Evolutionary conservation across 2,113 vertebrate species (phyloP).

Genomic region (Sebastes schlegelii): DNA sequence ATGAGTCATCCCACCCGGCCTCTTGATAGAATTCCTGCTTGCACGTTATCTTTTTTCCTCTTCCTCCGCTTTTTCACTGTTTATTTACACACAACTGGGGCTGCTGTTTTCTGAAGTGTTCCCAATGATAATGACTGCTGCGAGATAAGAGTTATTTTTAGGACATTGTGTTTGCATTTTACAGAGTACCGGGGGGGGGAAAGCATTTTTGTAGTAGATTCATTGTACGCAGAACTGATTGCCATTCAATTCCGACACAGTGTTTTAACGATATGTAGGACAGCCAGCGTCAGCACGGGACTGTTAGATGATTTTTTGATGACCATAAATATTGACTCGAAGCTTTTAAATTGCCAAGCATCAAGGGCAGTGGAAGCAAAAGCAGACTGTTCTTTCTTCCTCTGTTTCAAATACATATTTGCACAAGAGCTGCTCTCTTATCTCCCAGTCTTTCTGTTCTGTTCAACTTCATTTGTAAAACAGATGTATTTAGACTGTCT

Average conservation of each 20-base stretch:
- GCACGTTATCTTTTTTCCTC: constrained; percentile 73
- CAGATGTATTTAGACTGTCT: constrained; percentile 48
- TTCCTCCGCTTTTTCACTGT: constrained; percentile 68
- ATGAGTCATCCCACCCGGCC: constrained; percentile 79
- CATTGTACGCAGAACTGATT: constrained; percentile 43
- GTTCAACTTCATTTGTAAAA: constrained; percentile 59
- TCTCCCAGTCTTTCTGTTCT: constrained; percentile 43
- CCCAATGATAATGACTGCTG: constrained; percentile 80
- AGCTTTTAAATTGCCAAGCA: constrained; percentile 42
- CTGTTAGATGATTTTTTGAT: constrained; percentile 52
- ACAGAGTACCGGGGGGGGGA: constrained; percentile 48
- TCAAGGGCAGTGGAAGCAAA: constrained; percentile 56
- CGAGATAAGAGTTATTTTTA: constrained; percentile 83
- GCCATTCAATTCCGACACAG: constrained; percentile 48
- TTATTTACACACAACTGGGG: constrained; percentile 78
- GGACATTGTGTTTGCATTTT: constrained; percentile 76
- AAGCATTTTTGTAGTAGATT: constrained; percentile 54
- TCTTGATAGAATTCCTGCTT: constrained; percentile 76
- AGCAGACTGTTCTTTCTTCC: constrained; percentile 17
- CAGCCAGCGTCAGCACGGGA: constrained; percentile 34
- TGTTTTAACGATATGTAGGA: constrained; percentile 38
- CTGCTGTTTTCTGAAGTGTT: constrained; percentile 80
- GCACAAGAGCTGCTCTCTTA: constrained; percentile 44
- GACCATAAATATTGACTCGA: constrained; percentile 61
- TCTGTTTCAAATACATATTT: constrained; percentile 53